Evolutionary conservation across 92 coral and sea anemone species (phyloP).

Genomic region (Muricea muricata): DNA sequence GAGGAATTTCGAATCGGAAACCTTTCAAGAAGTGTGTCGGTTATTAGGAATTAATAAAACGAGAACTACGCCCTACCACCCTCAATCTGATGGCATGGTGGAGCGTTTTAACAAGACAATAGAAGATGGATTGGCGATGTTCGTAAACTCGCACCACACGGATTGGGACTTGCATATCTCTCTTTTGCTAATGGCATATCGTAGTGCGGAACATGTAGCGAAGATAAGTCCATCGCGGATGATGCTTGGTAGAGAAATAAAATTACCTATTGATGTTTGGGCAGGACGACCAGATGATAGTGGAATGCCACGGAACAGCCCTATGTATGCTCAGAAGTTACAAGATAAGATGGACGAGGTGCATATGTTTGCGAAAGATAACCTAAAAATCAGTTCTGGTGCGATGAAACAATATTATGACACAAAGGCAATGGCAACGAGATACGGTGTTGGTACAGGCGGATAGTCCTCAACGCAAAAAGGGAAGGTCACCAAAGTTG

Average conservation of each 20-base stretch:
- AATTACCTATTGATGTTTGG: constrained; percentile 48
- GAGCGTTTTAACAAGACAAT: constrained; percentile 42
- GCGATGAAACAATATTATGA: constrained; percentile 44
- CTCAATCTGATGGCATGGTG: neutral
- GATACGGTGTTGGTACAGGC: constrained; percentile 12
- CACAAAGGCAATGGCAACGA: neutral
- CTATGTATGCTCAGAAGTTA: constrained; percentile 28
- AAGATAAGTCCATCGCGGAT: neutral
- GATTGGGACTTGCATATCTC: constrained; percentile 24
- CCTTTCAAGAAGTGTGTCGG: constrained; percentile 43
- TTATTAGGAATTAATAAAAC: constrained; percentile 48
- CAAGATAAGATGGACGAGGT: constrained; percentile 35
- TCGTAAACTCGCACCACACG: neutral
- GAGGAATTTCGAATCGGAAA: constrained; percentile 37
- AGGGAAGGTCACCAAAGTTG: constrained; percentile 47
- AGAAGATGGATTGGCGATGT: constrained; percentile 26
- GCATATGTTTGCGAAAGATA: constrained; percentile 40
- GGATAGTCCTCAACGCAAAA: constrained; percentile 46
- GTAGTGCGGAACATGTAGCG: neutral
- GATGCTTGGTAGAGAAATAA: constrained; percentile 45
- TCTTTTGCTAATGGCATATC: constrained; percentile 18
- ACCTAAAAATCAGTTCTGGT: constrained; percentile 27
- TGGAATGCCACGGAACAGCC: neutral
- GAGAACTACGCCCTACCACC: neutral
- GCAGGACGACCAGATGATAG: constrained; percentile 48